A percentile compares a stretch with the other conserved stretches of the same genome.
Conservation (phyloP, 2,888 invertebrate genomes). For the Spodoptera littoralis region DNA sequence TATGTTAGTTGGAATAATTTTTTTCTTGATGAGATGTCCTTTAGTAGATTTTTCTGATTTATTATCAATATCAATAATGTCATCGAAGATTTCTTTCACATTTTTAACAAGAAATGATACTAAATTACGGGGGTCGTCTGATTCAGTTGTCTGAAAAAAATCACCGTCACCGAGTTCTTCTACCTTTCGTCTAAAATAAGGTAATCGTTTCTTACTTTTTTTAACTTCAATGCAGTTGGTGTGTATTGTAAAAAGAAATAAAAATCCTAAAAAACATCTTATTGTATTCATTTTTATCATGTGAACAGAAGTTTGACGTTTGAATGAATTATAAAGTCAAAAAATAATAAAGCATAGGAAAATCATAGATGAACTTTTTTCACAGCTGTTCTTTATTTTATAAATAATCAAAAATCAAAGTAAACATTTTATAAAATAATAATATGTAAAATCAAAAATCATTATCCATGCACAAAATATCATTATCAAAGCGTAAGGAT, state of each 20-base stretch:
- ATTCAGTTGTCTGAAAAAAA: conserved; percentile 40
- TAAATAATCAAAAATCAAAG: too few species aligned
- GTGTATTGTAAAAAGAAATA: conserved; percentile 34
- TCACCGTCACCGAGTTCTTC: conserved; percentile 66
- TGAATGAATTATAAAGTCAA: too few species aligned
- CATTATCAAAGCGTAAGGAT: not conserved
- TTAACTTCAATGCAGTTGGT: conserved; percentile 38
- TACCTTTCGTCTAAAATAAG: conserved; percentile 71
- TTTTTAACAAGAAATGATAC: conserved; percentile 74
- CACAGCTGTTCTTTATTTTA: too few species aligned
- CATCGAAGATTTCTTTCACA: conserved; percentile 72
- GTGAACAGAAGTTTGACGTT: conserved; percentile 26
- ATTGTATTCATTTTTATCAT: conserved; percentile 40
- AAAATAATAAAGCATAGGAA: not conserved
- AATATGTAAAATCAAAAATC: not conserved
- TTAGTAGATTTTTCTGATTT: conserved; percentile 19
- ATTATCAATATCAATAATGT: conserved; percentile 49
- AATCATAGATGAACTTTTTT: not conserved
- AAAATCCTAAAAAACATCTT: conserved; percentile 44
- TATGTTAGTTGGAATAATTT: conserved; percentile 17
- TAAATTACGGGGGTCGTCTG: conserved; percentile 64
- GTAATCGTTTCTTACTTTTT: conserved; percentile 64
- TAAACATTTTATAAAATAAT: not conserved
- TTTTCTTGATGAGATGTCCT: conserved; percentile 4
- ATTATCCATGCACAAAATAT: conserved; percentile 1